phyloP scores from a whole-genome alignment of 2,888 invertebrate species.

The Saturnia japonica region DNA sequence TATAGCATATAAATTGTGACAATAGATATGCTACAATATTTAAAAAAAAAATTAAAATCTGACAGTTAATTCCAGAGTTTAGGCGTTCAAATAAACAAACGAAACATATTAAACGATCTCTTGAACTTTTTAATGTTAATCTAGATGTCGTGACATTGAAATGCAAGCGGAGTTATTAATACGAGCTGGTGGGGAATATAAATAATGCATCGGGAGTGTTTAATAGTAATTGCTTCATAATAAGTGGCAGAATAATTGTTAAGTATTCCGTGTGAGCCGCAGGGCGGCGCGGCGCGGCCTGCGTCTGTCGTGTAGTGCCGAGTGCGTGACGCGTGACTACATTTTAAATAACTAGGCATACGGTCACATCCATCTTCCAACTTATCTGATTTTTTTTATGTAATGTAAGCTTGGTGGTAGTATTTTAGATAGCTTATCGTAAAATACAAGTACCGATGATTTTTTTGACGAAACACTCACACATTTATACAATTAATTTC shows the following conservation, averaged over 20 bases:
- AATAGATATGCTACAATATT: not conserved
- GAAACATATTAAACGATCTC: too few relatives aligned
- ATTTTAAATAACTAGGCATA: constrained; percentile 48
- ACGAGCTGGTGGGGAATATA: constrained; percentile 35
- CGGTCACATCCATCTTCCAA: constrained; percentile 27
- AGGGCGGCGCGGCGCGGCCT: too few relatives aligned
- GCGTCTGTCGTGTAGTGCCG: constrained; percentile 45
- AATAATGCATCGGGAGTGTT: constrained; percentile 60
- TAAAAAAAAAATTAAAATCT: not conserved
- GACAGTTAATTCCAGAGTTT: too few relatives aligned
- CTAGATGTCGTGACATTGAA: not conserved
- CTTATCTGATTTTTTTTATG: constrained; percentile 10
- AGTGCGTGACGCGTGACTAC: constrained; percentile 51
- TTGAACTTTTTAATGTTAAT: too few relatives aligned
- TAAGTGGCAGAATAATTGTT: constrained; percentile 65
- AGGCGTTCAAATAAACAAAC: not conserved
- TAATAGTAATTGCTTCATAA: constrained; percentile 69
- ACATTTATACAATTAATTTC: too few relatives aligned
- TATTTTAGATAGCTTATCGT: too few relatives aligned
- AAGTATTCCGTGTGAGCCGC: constrained; percentile 48
- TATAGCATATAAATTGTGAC: not conserved
- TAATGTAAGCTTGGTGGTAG: not conserved
- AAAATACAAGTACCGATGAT: too few relatives aligned
- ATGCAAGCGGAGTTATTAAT: constrained; percentile 4
- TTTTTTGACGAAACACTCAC: too few relatives aligned